Conservation (phyloP, 2,888 invertebrate genomes). For the Xylota segnis region DNA sequence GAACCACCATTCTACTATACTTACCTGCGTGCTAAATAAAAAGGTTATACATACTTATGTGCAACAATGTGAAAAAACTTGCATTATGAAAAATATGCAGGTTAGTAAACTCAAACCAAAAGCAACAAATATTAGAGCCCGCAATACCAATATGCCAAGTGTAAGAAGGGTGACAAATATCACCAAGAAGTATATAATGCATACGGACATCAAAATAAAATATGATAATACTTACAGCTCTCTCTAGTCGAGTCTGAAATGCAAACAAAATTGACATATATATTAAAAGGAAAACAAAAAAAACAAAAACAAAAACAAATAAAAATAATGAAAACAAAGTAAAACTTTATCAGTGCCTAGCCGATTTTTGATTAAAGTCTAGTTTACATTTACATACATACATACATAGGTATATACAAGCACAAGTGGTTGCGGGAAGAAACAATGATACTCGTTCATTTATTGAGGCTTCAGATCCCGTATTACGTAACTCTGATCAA, state of each 20-base stretch:
- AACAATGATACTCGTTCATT: not conserved
- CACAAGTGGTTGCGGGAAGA: slow-evolving; percentile 18
- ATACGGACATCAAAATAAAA: slow-evolving; percentile 8
- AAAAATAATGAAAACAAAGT: slow-evolving; percentile 4
- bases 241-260: slow-evolving; percentile 79
- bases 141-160: too few relatives aligned
- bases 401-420: not conserved
- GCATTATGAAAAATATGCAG: not conserved
- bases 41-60: not conserved
- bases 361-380: slow-evolving; percentile 4
- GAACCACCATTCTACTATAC: too few relatives aligned
- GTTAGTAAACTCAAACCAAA: slow-evolving; percentile 8
- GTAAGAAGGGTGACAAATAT: not conserved
- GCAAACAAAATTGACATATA: slow-evolving; percentile 70
- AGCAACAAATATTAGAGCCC: not conserved
- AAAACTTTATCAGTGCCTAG: not conserved
- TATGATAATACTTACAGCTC: slow-evolving; percentile 78
- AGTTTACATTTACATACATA: not conserved
- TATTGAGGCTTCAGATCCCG: slow-evolving; percentile 38
- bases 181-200: not conserved
- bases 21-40: slow-evolving; percentile 10
- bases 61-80: not conserved
- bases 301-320: slow-evolving; percentile 22
- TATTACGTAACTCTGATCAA: slow-evolving; percentile 41
- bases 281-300: slow-evolving; percentile 47